Base-by-base conservation (phyloP, 2,888 invertebrate genomes). In the Brachylomia viminalis region DNA sequence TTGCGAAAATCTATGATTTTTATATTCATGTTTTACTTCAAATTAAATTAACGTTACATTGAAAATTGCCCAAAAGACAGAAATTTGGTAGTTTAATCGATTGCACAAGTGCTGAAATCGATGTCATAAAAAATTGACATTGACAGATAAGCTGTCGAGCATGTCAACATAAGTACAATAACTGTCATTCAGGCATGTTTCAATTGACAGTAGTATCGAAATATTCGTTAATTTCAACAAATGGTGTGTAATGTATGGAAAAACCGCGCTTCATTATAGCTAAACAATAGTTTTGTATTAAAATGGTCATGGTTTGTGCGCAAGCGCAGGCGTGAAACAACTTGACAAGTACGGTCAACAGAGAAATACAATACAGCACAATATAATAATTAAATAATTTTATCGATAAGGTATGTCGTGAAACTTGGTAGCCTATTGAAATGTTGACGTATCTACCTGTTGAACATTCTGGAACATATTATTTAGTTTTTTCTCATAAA, bases 261-360 rank as follows among this genome's bases (percentile, higher is more conserved):
- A 86, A 87, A 82, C 74, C 82, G 77, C 75, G 75, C 74, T 88
- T 84, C 81, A 87, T 88, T 88, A 87, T 87, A 84, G 66, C 84
- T 88, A 88, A 88, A 88, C 84, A 87, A 87, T 83, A 74, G 78
- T 82, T 88, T 84, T 88, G 86, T 88, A 88, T 88, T 88, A 88
- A 83, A 87, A 82, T 79, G 77, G 86, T 84, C 81, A 82, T 80
- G 84, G 79, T 77, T 69, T 47, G 76, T 81, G 88, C 88, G 82
- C 89, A 83, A 75, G 89, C 88, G 85, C 82, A 86, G 81, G 80
- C 78, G 84, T 88, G 87, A 82, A 83, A 88, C 85, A 70, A 70
- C 77, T 80, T 79, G 72, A 77, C 70, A 68, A 58, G 82, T 87
- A 89, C 49, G 61, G 88, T 82, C 75, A 74, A 76, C 74, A 67